Conservation (phyloP, 2,888 invertebrate genomes). For the Trissonchulus sp. region DNA sequence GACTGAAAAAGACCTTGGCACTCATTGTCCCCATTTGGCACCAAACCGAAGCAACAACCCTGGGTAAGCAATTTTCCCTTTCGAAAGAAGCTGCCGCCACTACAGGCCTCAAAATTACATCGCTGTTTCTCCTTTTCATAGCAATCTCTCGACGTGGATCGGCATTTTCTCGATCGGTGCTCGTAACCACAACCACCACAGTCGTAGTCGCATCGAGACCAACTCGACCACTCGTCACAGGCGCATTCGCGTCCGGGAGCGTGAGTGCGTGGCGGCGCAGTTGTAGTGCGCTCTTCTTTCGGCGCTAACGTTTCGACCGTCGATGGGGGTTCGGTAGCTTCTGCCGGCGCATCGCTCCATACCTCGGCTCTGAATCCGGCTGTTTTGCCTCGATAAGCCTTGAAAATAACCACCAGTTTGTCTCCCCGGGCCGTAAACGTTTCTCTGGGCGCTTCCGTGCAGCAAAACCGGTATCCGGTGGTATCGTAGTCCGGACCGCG, state of each 20-base stretch:
- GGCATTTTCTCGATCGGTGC: constrained; percentile 36
- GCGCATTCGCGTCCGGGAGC: neutral
- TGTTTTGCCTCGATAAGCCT: constrained; percentile 38
- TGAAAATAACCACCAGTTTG: constrained; percentile 45
- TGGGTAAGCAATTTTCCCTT: constrained; percentile 24
- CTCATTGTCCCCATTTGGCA: neutral
- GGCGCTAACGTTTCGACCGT: neutral
- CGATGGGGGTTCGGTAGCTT: no score
- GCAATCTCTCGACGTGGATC: neutral
- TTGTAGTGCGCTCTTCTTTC: no score
- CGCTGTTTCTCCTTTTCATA: constrained; percentile 43
- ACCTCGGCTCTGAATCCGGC: neutral
- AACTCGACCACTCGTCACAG: constrained; percentile 46
- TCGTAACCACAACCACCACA: constrained; percentile 49
- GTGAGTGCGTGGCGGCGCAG: neutral
- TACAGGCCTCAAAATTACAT: constrained; percentile 47
- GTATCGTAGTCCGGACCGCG: constrained; percentile 39
- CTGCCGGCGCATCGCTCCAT: constrained; percentile 1
- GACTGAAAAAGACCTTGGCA: constrained; percentile 25
- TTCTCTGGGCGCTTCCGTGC: constrained; percentile 40
- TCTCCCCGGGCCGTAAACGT: constrained; percentile 42
- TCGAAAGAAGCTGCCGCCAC: neutral
- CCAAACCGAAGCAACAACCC: constrained; percentile 31
- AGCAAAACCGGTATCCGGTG: constrained; percentile 48
- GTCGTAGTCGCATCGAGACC: constrained; percentile 43